Conservation (phyloP, 1,140 invertebrate species). For the Phenacoccus solenopsis region DNA sequence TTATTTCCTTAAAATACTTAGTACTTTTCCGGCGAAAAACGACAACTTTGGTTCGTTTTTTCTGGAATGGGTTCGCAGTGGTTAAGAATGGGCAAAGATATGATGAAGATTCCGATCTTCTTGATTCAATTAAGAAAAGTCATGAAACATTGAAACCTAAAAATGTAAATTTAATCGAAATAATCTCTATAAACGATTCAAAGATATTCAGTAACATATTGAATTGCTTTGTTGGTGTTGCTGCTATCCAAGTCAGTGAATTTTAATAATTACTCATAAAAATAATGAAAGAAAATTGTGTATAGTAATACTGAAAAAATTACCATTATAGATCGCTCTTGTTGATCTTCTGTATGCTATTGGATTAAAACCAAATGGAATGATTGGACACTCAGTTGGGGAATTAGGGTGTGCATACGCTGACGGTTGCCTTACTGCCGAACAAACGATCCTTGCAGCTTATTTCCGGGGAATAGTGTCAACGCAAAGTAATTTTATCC, state of each 20-base stretch:
- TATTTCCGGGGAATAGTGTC: slow-evolving; percentile 48
- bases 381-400: slow-evolving; percentile 54
- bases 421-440: slow-evolving; percentile 48
- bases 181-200: slow-evolving; percentile 45
- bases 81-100: slow-evolving; percentile 44
- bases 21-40: slow-evolving; percentile 9
- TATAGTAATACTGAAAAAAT: slow-evolving; percentile 29
- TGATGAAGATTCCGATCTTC: slow-evolving; percentile 52
- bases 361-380: slow-evolving; percentile 47
- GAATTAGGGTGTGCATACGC: slow-evolving; percentile 55
- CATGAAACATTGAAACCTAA: slow-evolving; percentile 40
- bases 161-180: slow-evolving; percentile 45
- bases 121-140: slow-evolving; percentile 45
- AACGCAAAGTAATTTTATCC: slow-evolving; percentile 38
- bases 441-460: slow-evolving; percentile 48
- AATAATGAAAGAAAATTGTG: neutral
- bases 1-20: slow-evolving; percentile 33
- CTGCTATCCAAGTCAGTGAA: slow-evolving; percentile 57
- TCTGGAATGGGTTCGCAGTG: slow-evolving; percentile 56
- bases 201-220: slow-evolving; percentile 45
- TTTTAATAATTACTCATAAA: neutral
- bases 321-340: slow-evolving; percentile 62
- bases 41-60: slow-evolving; percentile 38
- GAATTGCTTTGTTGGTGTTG: slow-evolving; percentile 56
- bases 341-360: slow-evolving; percentile 45